phyloP scores from a whole-genome alignment of 2,113 vertebrate genomes.

The Fulmarus glacialis region DNA sequence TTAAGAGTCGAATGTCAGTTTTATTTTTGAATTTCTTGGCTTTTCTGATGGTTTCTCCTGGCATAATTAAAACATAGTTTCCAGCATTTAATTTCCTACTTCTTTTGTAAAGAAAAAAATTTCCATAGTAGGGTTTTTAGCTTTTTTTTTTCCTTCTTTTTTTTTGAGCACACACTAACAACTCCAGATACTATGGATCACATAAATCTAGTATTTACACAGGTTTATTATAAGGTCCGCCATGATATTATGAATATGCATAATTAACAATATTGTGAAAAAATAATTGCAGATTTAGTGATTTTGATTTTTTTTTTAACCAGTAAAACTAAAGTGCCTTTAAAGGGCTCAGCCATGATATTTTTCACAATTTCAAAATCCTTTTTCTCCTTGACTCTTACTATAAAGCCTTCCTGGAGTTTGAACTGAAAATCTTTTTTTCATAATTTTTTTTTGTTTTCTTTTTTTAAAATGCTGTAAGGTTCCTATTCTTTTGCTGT shows the following conservation, averaged over 20 bases:
- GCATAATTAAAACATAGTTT: constrained; percentile 64
- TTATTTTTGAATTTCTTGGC: constrained; percentile 67
- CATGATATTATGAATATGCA: constrained; percentile 77
- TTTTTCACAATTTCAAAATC: constrained; percentile 60
- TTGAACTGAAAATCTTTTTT: constrained; percentile 48
- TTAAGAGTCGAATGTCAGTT: constrained; percentile 40
- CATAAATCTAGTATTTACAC: constrained; percentile 53
- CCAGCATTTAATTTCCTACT: constrained; percentile 75
- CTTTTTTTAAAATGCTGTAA: neutral
- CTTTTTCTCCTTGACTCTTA: constrained; percentile 10
- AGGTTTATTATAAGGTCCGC: constrained; percentile 71
- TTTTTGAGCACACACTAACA: neutral
- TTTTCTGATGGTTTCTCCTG: constrained; percentile 65
- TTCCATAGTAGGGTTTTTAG: constrained; percentile 18
- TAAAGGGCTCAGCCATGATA: constrained; percentile 22
- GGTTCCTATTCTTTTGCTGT: constrained; percentile 4
- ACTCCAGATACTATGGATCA: constrained; percentile 38
- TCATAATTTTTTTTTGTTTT: neutral
- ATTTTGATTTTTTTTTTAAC: constrained; percentile 55
- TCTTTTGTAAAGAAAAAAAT: constrained; percentile 66
- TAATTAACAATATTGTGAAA: constrained; percentile 77
- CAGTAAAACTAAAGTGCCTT: constrained; percentile 43
- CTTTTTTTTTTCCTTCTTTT: neutral
- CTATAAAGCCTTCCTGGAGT: constrained; percentile 28
- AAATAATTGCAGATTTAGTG: constrained; percentile 74